Percentiles rank a stretch among this genome's conserved stretches.
These are phyloP conservation scores for Stegodyphus mimosarum DNA, from an alignment of 1,140 invertebrate genomes.

Conservation along the genomic window DNA sequence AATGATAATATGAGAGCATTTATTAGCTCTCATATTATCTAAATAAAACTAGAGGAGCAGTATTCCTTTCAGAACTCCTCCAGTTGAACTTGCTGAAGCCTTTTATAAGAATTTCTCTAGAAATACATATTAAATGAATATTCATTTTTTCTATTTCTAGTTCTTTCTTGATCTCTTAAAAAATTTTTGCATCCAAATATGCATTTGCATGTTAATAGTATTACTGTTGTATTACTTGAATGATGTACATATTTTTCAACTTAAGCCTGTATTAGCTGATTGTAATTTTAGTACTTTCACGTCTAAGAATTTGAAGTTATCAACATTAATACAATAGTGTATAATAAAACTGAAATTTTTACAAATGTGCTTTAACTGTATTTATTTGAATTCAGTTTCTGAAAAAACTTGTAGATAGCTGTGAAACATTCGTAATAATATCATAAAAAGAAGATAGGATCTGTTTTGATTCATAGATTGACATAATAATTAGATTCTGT, in stretches of 20 bases:
- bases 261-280: slow-evolving; percentile 13
- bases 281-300: background rate
- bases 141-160: too few relatives aligned
- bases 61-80: background rate
- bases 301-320: background rate
- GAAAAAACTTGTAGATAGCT: background rate
- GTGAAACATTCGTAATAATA: background rate
- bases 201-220: background rate
- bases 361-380: background rate
- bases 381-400: background rate
- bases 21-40: background rate
- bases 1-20: background rate
- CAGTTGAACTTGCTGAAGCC: too few relatives aligned
- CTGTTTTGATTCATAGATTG: background rate
- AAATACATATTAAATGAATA: too few relatives aligned
- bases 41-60: background rate
- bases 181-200: background rate
- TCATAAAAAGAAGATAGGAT: background rate
- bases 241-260: slow-evolving; percentile 38
- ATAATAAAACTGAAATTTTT: background rate
- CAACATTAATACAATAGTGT: background rate
- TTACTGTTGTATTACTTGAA: background rate
- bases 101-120: too few relatives aligned
- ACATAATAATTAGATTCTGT: too few relatives aligned
- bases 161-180: background rate